phyloP scores from a whole-genome alignment of 2,888 invertebrate genomes.

The Latrodectus hesperus region DNA sequence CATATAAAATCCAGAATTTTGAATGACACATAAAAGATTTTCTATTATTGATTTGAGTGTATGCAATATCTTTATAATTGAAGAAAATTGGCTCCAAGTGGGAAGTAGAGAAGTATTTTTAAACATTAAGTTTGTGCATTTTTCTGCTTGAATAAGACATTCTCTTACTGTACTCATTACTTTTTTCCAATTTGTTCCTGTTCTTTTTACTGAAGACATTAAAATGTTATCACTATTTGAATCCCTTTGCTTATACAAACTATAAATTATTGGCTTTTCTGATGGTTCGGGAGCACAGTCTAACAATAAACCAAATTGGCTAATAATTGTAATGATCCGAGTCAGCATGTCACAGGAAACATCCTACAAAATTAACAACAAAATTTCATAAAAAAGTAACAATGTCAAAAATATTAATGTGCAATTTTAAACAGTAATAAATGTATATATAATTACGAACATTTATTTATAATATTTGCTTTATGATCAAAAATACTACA shows the following conservation, averaged over 20 bases:
- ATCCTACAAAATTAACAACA: not conserved
- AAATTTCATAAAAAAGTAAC: not conserved
- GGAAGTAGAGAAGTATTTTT: not conserved
- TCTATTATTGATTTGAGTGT: not conserved
- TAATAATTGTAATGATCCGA: not conserved
- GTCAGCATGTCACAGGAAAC: not conserved
- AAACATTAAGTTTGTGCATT: not conserved
- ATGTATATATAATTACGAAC: not conserved
- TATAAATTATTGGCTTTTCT: not conserved
- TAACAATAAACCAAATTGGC: conserved; percentile 36
- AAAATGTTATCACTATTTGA: not conserved
- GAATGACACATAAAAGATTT: not conserved
- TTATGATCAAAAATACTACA: not conserved
- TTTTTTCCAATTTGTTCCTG: not conserved
- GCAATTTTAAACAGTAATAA: not conserved
- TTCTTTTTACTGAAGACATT: conserved; percentile 1
- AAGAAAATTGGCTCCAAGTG: conserved; percentile 17
- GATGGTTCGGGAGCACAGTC: conserved; percentile 29
- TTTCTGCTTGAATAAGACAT: conserved; percentile 2
- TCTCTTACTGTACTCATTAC: not conserved
- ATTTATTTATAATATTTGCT: not conserved
- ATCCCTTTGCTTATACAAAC: not conserved
- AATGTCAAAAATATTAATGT: not conserved
- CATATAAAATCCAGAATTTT: not conserved
- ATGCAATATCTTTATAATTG: not conserved